Base-by-base conservation (phyloP, 2,797 vertebrate species). In the Clamator glandarius region DNA sequence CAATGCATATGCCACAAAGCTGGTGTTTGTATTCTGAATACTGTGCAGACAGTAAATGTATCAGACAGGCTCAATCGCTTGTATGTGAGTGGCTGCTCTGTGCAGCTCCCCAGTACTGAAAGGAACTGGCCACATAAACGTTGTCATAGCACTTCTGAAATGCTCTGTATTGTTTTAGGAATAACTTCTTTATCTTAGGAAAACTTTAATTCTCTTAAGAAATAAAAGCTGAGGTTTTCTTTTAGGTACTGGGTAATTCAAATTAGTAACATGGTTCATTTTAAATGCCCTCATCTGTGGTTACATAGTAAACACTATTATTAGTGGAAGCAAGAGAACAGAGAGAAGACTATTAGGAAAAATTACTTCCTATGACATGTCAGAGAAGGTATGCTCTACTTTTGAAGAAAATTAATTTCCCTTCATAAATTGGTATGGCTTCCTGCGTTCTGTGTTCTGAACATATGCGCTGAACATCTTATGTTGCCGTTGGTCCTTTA, bases 371-470 rank as follows among this genome's bases (percentile, higher is more conserved):
- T 51, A 9, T 36, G 48, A 57, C 9, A 12, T 62, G 23, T 51
- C 67, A 77, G 52, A 84, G 41, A 44, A 64, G 19, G 39, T 59
- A 26, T 26, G 8, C 28, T 87, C 64, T 72, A 25, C 36, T 87
- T 92, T 15, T 42, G 68, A 58, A 62, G 44, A 84, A 83, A 89
- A 92, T 68, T 26, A 24, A 72, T 91, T 94, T 92, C 23, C 28
- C 17, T 66, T 88, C 36, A 18, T 44, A 74, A 89, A 58, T 55
- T 58, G 42, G 2, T 63, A 48, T 54, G 35, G 23, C 12, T 75
- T 87, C 42, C 42, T 55, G 4, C 46, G 58, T 28, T 42, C 62
- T 58, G 11, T 46, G 29, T 63, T 95, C 52, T 42, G 72, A 75
- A 61, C 12, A 29, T 2, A 26, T 11, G 55, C n/a, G 46, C 74